Conservation (phyloP, 1,140 invertebrate species). For the Anadara kagoshimensis region DNA sequence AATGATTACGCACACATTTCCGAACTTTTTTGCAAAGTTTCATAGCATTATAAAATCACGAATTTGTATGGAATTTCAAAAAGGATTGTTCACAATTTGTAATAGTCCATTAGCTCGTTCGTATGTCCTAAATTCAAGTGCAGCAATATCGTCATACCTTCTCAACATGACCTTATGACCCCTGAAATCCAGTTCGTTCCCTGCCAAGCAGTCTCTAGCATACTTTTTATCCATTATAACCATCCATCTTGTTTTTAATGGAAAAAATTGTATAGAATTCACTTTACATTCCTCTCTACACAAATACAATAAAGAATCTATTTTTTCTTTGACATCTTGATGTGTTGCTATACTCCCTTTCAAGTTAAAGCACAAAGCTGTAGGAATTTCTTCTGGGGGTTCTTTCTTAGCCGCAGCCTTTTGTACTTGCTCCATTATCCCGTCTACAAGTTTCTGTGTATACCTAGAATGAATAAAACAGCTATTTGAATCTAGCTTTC, state of each 20-base stretch:
- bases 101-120: slow-evolving; percentile 29
- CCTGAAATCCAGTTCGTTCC: slow-evolving; percentile 26
- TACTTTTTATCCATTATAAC: slow-evolving; percentile 35
- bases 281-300: slow-evolving; percentile 22
- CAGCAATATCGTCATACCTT: slow-evolving; percentile 42
- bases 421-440: slow-evolving; percentile 16
- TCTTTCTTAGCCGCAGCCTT: slow-evolving; percentile 3
- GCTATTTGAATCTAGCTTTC: no score
- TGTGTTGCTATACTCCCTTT: slow-evolving; percentile 32
- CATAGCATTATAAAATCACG: no score
- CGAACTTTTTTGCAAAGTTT: no score
- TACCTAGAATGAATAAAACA: slow-evolving; percentile 2
- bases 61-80: neutral
- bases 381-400: slow-evolving; percentile 35
- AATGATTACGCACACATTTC: no score
- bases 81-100: slow-evolving; percentile 26
- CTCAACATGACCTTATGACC: slow-evolving; percentile 17
- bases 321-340: slow-evolving; percentile 27
- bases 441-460: slow-evolving; percentile 15
- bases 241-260: slow-evolving; percentile 35
- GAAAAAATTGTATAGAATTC: slow-evolving; percentile 32
- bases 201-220: slow-evolving; percentile 24
- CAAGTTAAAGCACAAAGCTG: slow-evolving; percentile 40
- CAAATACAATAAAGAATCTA: slow-evolving; percentile 21
- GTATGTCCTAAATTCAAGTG: slow-evolving; percentile 40